phyloP scores from a whole-genome alignment of 92 coral and sea anemone genomes.

The Epizoanthus rinbou region DNA sequence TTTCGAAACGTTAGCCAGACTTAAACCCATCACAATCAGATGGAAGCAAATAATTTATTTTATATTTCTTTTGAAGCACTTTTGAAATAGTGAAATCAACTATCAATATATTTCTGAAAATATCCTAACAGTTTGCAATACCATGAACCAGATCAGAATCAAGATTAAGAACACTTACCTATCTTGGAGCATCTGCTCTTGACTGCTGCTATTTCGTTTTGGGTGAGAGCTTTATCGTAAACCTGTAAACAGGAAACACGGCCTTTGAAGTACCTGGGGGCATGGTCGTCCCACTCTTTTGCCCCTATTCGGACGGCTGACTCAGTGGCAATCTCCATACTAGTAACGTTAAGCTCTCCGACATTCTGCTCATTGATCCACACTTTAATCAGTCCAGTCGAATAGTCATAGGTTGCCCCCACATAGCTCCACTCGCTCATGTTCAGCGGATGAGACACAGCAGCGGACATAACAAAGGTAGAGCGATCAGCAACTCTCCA shows the following conservation, averaged over 20 bases:
- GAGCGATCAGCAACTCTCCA: constrained; percentile 11
- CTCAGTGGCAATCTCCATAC: constrained; percentile 12
- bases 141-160: too few species aligned
- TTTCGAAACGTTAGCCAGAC: too few species aligned
- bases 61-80: too few species aligned
- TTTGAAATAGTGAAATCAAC: too few species aligned
- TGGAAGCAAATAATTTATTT: too few species aligned
- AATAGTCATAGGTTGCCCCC: constrained; percentile 11
- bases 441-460: neutral
- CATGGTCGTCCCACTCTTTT: neutral
- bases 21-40: too few species aligned
- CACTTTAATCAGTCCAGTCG: constrained; percentile 9
- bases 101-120: neutral
- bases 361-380: constrained; percentile 10
- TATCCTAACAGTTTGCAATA: too few species aligned
- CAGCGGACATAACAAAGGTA: neutral
- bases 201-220: neutral
- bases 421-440: constrained; percentile 10
- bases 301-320: constrained; percentile 6
- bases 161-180: neutral
- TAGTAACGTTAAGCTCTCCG: constrained; percentile 7
- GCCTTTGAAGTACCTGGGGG: constrained; percentile 7
- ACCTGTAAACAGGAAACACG: constrained; percentile 17
- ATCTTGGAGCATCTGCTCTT: constrained; percentile 1
- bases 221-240: constrained; percentile 23